A percentile compares a stretch with the other conserved stretches of the same genome.
Evolutionary conservation across 2,888 invertebrate species (phyloP).

Genomic region (Octodonta nipae): DNA sequence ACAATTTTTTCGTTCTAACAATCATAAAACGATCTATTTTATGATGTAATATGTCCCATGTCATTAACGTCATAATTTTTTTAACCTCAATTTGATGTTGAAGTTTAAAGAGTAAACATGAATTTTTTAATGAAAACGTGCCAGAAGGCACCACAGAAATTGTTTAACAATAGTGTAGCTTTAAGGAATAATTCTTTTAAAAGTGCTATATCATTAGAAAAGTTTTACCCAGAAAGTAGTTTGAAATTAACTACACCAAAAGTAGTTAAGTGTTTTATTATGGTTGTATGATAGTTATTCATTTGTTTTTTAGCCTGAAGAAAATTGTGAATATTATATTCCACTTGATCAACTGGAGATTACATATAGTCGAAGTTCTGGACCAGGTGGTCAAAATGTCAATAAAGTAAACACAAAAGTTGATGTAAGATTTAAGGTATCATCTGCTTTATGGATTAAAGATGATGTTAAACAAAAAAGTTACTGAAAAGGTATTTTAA

Average conservation of each 20-base stretch:
- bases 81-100: no score
- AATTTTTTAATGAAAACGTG: neutral
- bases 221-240: slow-evolving; percentile 59
- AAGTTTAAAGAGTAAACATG: no score
- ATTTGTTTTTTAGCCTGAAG: slow-evolving; percentile 10
- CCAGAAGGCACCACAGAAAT: neutral
- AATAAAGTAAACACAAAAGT: slow-evolving; percentile 89
- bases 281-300: neutral
- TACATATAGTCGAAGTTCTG: slow-evolving; percentile 69
- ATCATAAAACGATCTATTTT: no score
- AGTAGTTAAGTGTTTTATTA: slow-evolving; percentile 15
- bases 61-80: no score
- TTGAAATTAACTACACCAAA: slow-evolving; percentile 54
- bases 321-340: slow-evolving; percentile 44
- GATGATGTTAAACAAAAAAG: slow-evolving; percentile 51
- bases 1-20: no score
- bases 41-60: no score
- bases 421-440: slow-evolving; percentile 72
- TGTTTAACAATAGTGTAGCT: neutral
- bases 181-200: slow-evolving; percentile 37
- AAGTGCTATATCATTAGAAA: slow-evolving; percentile 59
- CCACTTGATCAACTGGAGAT: slow-evolving; percentile 68
- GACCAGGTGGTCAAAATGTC: slow-evolving; percentile 92
- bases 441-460: slow-evolving; percentile 72
- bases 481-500: slow-evolving; percentile 38